Evolutionary conservation across 2,113 vertebrate species (phyloP).

Genomic region (Aix galericulata): DNA sequence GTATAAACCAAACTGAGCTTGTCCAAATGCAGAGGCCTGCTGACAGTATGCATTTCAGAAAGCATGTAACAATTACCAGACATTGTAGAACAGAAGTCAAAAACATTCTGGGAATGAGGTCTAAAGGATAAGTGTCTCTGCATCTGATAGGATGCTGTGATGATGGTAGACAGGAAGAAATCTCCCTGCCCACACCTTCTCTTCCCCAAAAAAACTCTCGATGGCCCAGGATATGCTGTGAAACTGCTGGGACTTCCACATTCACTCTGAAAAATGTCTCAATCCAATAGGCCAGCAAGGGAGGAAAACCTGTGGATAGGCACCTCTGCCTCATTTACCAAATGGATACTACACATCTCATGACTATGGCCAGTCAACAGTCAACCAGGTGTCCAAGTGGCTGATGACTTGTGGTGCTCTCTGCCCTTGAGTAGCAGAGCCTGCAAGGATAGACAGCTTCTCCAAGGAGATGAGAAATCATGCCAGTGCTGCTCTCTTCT

Average conservation of each 20-base stretch:
- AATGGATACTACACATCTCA: rapidly evolving
- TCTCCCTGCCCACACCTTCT: background rate
- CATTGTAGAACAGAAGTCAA: background rate
- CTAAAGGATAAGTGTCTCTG: background rate
- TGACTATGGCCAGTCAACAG: background rate
- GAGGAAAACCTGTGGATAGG: background rate
- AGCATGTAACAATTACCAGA: background rate
- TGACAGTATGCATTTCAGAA: background rate
- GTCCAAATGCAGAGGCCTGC: background rate
- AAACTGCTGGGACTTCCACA: background rate
- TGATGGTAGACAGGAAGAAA: background rate
- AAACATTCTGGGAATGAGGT: background rate
- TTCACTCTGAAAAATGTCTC: background rate
- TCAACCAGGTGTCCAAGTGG: background rate
- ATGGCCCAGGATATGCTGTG: background rate
- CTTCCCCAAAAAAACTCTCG: background rate
- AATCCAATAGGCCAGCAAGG: background rate
- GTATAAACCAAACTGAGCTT: background rate
- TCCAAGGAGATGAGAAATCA: background rate
- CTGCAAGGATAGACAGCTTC: background rate
- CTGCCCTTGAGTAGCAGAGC: background rate
- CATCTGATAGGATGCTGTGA: background rate
- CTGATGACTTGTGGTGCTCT: background rate
- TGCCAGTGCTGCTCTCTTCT: background rate
- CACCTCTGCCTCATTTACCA: background rate